These are phyloP conservation scores for Hapalemur alaotrensis DNA, from an alignment of 2,797 vertebrate species.

Conservation along the genomic window DNA sequence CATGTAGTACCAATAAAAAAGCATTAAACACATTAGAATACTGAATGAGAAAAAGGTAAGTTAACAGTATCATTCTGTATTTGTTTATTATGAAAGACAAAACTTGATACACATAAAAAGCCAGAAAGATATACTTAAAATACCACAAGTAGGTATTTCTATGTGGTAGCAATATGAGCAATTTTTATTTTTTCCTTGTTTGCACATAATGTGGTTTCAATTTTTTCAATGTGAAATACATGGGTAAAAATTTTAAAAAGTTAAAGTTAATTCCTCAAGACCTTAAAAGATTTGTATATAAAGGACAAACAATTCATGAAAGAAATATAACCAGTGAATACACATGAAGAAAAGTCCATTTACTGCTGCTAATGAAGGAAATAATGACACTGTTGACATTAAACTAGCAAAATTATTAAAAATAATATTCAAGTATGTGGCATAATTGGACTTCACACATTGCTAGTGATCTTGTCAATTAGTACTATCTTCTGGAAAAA, in stretches of 20 bases:
- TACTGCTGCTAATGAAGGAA: background rate
- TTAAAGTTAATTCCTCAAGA: conserved; percentile 1
- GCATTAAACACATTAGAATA: conserved; percentile 20
- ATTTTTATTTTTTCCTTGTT: conserved; percentile 27
- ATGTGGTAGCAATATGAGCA: conserved; percentile 6
- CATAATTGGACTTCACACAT: background rate
- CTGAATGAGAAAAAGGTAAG: conserved; percentile 1
- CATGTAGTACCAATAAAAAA: background rate
- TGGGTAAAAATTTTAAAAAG: background rate
- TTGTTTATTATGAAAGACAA: background rate
- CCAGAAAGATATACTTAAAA: conserved; percentile 38
- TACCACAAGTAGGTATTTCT: conserved; percentile 12
- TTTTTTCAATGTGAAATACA: conserved; percentile 50
- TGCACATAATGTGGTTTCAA: background rate
- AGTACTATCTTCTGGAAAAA: background rate
- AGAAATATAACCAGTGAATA: conserved; percentile 14
- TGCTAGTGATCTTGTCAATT: background rate
- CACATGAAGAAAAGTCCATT: conserved; percentile 20
- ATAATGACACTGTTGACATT: conserved; percentile 30
- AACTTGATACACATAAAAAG: background rate
- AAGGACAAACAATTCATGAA: conserved; percentile 19
- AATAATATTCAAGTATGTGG: conserved; percentile 5
- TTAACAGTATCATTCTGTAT: background rate
- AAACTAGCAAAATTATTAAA: conserved; percentile 29
- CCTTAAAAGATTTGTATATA: conserved; percentile 14